Percentiles rank a stretch among this genome's conserved stretches.
Evolutionary conservation across 2,113 vertebrate species (phyloP).

Genomic region (Bagarius yarrelli): DNA sequence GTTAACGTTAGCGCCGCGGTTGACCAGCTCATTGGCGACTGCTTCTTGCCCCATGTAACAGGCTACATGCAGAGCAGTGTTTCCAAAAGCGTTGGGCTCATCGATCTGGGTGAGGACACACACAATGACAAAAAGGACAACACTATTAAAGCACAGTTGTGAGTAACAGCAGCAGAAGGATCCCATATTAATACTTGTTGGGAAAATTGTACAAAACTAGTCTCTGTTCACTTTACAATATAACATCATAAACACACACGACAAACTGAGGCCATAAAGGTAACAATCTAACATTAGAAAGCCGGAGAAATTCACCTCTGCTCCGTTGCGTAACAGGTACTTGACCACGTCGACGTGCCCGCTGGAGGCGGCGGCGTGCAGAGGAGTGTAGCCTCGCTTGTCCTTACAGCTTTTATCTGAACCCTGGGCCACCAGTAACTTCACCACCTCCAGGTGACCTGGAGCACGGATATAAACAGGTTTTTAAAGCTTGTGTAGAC

Average conservation of each 20-base stretch:
- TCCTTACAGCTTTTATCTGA: slow-evolving; percentile 87
- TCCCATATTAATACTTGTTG: no score
- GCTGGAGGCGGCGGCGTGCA: slow-evolving; percentile 87
- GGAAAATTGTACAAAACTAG: no score
- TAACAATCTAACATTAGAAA: no score
- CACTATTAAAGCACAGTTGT: no score
- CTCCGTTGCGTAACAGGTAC: slow-evolving; percentile 82
- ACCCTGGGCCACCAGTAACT: slow-evolving; percentile 85
- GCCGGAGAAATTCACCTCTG: slow-evolving; percentile 74
- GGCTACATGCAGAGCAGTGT: slow-evolving; percentile 94
- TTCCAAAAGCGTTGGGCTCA: slow-evolving; percentile 87
- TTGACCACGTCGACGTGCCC: slow-evolving; percentile 89
- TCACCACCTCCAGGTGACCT: slow-evolving; percentile 92
- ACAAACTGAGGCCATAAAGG: no score
- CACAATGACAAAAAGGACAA: neutral
- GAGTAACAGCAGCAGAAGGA: no score
- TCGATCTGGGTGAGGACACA: slow-evolving; percentile 73
- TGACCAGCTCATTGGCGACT: slow-evolving; percentile 91
- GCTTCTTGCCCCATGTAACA: slow-evolving; percentile 93
- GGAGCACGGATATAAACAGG: neutral
- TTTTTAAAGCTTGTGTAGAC: no score
- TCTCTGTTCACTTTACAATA: no score
- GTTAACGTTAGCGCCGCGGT: slow-evolving; percentile 90
- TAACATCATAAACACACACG: no score
- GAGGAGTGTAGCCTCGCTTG: slow-evolving; percentile 88